Evolutionary conservation across 2,113 vertebrate genomes (phyloP), one percentile per base, ranked within the genome.

Genomic region (Alligator mississippiensis): DNA sequence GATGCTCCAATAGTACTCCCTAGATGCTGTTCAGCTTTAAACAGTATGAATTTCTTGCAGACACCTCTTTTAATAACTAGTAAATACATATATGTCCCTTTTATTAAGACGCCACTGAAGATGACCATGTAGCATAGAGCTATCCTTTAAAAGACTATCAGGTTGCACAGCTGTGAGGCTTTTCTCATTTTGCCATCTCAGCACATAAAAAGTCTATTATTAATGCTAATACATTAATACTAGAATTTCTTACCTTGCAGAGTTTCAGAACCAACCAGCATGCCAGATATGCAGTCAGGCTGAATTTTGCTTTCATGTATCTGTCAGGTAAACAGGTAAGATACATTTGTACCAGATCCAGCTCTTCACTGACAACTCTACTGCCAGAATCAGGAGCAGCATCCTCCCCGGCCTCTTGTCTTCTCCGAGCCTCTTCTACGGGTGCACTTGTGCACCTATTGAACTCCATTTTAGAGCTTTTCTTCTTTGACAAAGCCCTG

Each of bases 231-330:
- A 28, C 13, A 47, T 21, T 76, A 80, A 55, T 68, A 72, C 63
- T 85, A 68, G 72, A 84, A 83, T 92, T 25, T 72, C 97, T 97
- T 97, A 98, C 98, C 98, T 98, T 97, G 96, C 97, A 98, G 88
- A 98, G 97, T 14, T 97, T 94, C 91, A 98, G 85, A 86, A 98
- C 30, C 3, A 97, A 90, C 97, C 98, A 98, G 85, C 97, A 97
- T 1, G 94, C 87, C 87, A 98, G 94, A 89, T 98, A 97, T 0
- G 66, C 97, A 63, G 97, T 91, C 88, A 98, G 89, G 74, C 93
- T 96, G 81, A 97, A 97, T 85, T 97, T 97, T 3, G 91, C 97
- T 74, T 83, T 96, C 92, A 96, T 90, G 34, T 94, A 97, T 28
- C 95, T 90, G 58, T 98, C 98, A 88, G 96, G 89, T 58, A 97